Conservation (phyloP, 2,888 invertebrate species). For the Chrysopilus asiliformis region DNA sequence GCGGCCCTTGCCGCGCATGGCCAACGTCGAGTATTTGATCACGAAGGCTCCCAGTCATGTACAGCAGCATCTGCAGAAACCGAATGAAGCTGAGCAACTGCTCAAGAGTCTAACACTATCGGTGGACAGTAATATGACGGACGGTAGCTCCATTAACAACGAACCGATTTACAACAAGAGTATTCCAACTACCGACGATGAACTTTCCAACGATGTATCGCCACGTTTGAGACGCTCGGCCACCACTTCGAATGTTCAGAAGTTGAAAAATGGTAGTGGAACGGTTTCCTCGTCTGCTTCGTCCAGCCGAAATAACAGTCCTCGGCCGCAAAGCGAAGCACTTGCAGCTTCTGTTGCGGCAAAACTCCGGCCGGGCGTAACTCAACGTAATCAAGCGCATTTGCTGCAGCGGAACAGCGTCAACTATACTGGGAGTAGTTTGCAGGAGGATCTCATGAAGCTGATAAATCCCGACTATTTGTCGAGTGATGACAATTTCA, state of each 20-base stretch:
- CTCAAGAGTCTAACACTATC: constrained; percentile 14
- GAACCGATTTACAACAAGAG: constrained; percentile 22
- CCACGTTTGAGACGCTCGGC: constrained; percentile 16
- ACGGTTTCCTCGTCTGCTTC: constrained; percentile 36
- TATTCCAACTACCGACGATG: constrained; percentile 12
- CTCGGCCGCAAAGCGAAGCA: constrained; percentile 45
- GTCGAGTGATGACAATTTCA: constrained; percentile 27
- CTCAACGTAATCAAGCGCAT: constrained; percentile 37
- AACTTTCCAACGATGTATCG: constrained; percentile 10
- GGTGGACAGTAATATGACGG: constrained; percentile 22
- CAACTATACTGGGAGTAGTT: constrained; percentile 33
- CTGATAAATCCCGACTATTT: constrained; percentile 69
- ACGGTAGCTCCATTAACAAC: constrained; percentile 40
- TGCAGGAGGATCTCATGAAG: constrained; percentile 76
- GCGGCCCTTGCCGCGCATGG: constrained; percentile 35
- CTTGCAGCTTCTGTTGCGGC: constrained; percentile 12
- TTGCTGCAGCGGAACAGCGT: constrained; percentile 25
- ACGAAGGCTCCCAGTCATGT: constrained; percentile 29
- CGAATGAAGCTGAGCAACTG: constrained; percentile 15
- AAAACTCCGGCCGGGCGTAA: constrained; percentile 40
- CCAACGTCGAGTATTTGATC: constrained; percentile 38
- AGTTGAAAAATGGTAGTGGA: constrained; percentile 20
- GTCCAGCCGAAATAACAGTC: constrained; percentile 46
- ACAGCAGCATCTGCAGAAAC: constrained; percentile 7
- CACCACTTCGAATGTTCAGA: constrained; percentile 22